Evolutionary conservation across 2,113 vertebrate genomes (phyloP).

Genomic region (Sceloporus tristichus): DNA sequence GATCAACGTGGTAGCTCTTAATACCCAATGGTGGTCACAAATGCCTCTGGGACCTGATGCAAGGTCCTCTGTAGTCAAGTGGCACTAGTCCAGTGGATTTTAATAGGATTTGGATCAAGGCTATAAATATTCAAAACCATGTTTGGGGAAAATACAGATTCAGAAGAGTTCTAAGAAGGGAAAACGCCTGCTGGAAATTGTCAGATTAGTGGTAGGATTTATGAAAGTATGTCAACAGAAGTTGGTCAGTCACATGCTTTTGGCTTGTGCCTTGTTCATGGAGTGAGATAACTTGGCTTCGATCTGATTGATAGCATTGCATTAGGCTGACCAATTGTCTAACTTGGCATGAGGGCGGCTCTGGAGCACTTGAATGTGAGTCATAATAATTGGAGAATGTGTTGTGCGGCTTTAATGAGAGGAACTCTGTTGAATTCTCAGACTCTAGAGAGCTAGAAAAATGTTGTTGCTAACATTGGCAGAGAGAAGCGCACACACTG

Average conservation of each 20-base stretch:
- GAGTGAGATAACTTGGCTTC: not conserved
- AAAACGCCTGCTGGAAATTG: not conserved
- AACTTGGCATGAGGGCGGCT: not conserved
- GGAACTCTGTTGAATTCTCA: slow-evolving; percentile 3
- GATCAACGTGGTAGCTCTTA: not conserved
- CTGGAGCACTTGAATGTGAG: no score
- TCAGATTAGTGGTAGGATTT: not conserved
- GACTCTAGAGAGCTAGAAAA: not conserved
- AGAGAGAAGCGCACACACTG: not conserved
- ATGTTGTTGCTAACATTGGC: not conserved
- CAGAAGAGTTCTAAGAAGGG: not conserved
- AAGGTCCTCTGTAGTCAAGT: not conserved
- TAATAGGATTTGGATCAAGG: slow-evolving; percentile 4
- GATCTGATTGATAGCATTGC: not conserved
- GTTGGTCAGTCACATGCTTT: not conserved
- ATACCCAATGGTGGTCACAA: not conserved
- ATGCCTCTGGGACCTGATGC: slow-evolving; percentile 5
- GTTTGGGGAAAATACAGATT: not conserved
- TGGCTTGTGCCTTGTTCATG: not conserved
- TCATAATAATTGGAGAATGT: not conserved
- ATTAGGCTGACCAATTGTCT: not conserved
- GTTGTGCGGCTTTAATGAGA: not conserved
- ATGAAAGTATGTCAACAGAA: not conserved
- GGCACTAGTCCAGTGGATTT: not conserved
- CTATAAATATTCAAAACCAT: slow-evolving; percentile 9